phyloP scores from a whole-genome alignment of 2,888 invertebrate genomes.

The Aleiodes testaceus region DNA sequence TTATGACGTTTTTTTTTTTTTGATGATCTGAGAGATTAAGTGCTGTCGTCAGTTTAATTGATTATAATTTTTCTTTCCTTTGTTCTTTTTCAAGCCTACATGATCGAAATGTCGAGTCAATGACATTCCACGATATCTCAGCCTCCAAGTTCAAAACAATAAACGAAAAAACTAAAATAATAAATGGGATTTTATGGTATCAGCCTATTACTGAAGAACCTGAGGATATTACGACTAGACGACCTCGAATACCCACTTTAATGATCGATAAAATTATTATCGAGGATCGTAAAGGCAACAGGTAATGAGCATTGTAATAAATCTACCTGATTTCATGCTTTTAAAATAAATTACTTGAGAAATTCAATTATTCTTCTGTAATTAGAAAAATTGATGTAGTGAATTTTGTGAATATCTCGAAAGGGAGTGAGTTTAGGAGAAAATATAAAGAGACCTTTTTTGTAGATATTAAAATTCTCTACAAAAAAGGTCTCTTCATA shows the following conservation, averaged over 20 bases:
- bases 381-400: not conserved
- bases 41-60: not conserved
- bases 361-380: not conserved
- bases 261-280: conserved; percentile 60
- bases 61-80: conserved; percentile 28
- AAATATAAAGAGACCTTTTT: too few species aligned
- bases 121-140: conserved; percentile 62
- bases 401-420: too few species aligned
- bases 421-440: not conserved
- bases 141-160: conserved; percentile 59
- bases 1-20: not conserved
- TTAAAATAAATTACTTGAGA: not conserved
- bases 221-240: conserved; percentile 49
- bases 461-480: too few species aligned
- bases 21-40: not conserved
- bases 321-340: not conserved
- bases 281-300: conserved; percentile 66
- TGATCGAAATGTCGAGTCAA: conserved; percentile 54
- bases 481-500: too few species aligned
- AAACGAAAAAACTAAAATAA: conserved; percentile 44
- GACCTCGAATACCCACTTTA: conserved; percentile 51
- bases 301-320: conserved; percentile 52
- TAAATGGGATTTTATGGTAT: conserved; percentile 60
- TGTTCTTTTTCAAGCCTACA: conserved; percentile 53
- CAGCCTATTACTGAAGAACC: conserved; percentile 50